phyloP scores from a whole-genome alignment of 2,888 invertebrate genomes.

The Chymomyza caudatula region DNA sequence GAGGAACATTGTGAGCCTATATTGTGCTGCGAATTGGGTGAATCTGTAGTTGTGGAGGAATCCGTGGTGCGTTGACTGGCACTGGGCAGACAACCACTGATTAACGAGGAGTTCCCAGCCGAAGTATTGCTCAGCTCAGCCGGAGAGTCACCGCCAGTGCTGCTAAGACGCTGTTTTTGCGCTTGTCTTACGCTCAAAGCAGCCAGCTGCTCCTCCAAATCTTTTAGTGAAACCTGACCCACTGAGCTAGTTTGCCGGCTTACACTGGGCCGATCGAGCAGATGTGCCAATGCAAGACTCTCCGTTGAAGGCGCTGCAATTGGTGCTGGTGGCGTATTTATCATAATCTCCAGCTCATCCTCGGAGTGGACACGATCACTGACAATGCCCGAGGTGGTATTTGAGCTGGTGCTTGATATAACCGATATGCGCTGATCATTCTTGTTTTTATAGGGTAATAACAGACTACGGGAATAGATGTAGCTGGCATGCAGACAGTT shows the following conservation, averaged over 20 bases:
- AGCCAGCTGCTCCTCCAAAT: slow-evolving; percentile 78
- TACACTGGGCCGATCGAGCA: slow-evolving; percentile 82
- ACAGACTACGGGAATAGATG: slow-evolving; percentile 84
- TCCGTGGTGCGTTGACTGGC: slow-evolving; percentile 49
- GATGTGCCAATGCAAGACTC: slow-evolving; percentile 88
- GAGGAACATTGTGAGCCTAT: slow-evolving; percentile 91
- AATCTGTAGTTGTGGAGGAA: slow-evolving; percentile 78
- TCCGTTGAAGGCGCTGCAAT: slow-evolving; percentile 88
- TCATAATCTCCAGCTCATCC: slow-evolving; percentile 94
- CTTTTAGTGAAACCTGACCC: slow-evolving; percentile 77
- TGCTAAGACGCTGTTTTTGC: slow-evolving; percentile 42
- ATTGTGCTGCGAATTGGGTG: slow-evolving; percentile 80
- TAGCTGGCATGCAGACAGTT: slow-evolving; percentile 84
- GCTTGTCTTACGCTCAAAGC: slow-evolving; percentile 74
- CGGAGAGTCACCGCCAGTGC: slow-evolving; percentile 56
- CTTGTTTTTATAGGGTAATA: slow-evolving; percentile 83
- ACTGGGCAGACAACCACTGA: slow-evolving; percentile 16
- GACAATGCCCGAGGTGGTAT: slow-evolving; percentile 97
- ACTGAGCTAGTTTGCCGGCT: slow-evolving; percentile 81
- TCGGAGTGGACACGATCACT: slow-evolving; percentile 96
- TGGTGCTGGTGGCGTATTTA: slow-evolving; percentile 87
- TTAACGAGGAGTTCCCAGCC: slow-evolving; percentile 36
- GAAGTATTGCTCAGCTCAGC: slow-evolving; percentile 42
- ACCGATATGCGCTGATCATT: slow-evolving; percentile 91
- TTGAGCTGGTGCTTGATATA: slow-evolving; percentile 96